Percentiles rank a stretch among this genome's conserved stretches.
Evolutionary conservation across 1,140 invertebrate species (phyloP).

Genomic region (Nasonia vitripennis): DNA sequence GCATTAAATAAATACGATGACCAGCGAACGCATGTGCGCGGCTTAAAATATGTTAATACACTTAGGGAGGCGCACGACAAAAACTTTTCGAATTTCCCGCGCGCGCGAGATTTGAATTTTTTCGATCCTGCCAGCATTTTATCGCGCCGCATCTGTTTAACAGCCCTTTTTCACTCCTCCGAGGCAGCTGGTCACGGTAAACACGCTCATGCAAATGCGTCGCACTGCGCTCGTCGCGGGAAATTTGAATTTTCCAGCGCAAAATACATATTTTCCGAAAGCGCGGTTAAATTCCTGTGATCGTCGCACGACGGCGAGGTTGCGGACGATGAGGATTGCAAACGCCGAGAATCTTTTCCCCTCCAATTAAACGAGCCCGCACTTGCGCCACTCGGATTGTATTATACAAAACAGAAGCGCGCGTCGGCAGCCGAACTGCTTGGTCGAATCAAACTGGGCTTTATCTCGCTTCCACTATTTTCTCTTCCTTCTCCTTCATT

Average conservation of each 20-base stretch:
- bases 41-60: neutral
- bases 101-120: slow-evolving; percentile 32
- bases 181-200: neutral
- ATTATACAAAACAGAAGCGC: slow-evolving; percentile 34
- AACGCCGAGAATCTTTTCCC: neutral
- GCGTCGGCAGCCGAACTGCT: slow-evolving; percentile 17
- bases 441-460: slow-evolving; percentile 47
- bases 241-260: slow-evolving; percentile 18
- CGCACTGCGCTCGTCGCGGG: neutral
- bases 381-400: neutral
- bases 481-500: slow-evolving; percentile 46
- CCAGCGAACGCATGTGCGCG: neutral
- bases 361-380: slow-evolving; percentile 28
- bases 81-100: slow-evolving; percentile 29
- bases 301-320: neutral
- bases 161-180: neutral
- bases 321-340: neutral
- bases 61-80: neutral
- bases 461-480: slow-evolving; percentile 49
- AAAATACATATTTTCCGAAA: neutral
- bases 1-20: slow-evolving; percentile 12
- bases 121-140: neutral
- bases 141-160: slow-evolving; percentile 11
- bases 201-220: slow-evolving; percentile 31
- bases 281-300: neutral